Evolutionary conservation across 2,113 vertebrate genomes (phyloP).

Genomic region (Platichthys stellatus): DNA sequence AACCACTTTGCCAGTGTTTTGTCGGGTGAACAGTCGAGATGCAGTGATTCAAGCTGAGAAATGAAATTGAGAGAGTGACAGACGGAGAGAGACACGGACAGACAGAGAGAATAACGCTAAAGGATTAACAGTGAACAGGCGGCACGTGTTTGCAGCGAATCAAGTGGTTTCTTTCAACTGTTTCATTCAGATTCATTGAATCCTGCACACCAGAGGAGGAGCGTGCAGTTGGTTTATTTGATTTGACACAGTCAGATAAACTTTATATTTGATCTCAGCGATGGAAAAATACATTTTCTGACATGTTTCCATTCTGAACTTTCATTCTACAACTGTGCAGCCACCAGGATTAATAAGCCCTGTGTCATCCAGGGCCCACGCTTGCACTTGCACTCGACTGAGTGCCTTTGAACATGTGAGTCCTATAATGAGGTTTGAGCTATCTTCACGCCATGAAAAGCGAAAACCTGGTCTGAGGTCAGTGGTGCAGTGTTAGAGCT

Average conservation of each 20-base stretch:
- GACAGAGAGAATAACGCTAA: conserved; percentile 17
- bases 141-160: neutral
- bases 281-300: conserved; percentile 3
- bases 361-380: too few relatives aligned
- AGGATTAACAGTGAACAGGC: conserved; percentile 40
- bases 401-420: too few relatives aligned
- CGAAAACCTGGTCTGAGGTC: too few relatives aligned
- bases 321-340: neutral
- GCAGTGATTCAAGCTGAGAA: conserved; percentile 57
- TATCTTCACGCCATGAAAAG: too few relatives aligned
- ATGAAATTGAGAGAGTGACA: conserved; percentile 62
- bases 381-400: too few relatives aligned
- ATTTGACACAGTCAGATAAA: neutral
- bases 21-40: conserved; percentile 49
- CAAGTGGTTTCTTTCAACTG: conserved; percentile 21
- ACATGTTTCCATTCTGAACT: neutral
- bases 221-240: neutral
- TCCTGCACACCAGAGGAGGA: neutral
- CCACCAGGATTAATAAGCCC: too few relatives aligned
- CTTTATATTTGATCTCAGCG: too few relatives aligned
- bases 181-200: conserved; percentile 15
- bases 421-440: too few relatives aligned
- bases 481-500: too few relatives aligned
- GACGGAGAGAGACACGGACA: conserved; percentile 21
- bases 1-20: conserved; percentile 52